Base-by-base conservation (phyloP, 2,888 invertebrate genomes). In the Netelia melanura region DNA sequence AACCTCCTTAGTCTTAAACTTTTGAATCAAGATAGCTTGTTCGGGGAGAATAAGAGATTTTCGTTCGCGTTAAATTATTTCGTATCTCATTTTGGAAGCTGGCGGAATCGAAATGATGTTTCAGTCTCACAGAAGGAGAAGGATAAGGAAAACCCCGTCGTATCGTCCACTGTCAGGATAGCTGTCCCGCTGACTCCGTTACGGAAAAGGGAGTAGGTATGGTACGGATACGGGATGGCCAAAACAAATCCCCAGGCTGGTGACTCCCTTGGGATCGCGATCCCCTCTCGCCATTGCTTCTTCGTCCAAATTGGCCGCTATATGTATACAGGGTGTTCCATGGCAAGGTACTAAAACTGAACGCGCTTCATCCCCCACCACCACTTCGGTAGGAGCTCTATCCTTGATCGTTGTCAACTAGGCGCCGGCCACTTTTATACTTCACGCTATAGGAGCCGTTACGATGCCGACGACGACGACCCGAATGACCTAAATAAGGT, bases 181-280 rank as follows among this genome's bases (percentile, higher is more conserved):
- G 14, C 67, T 81, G 72, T 77, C 62, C 82, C 65, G 78, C 82
- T 87, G 88, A 89, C 88, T 88, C 83, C 68, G 89, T 90, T 90
- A 89, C 85, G 78, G 71, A 87, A 90, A 89, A 87, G 85, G 88
- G 88, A 83, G 87, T 89, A 87, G 82, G 85, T 89, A 87, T 82
- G 85, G 83, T 76, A 84, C 71, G 84, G 83, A 86, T 84, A 85
- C 79, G 74, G 87, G 88, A 83, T 88, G 89, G 87, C 86, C 90
- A 89, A 91, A 91, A 91, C 91, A 91, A 91, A 91, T 91, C 90
- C 89, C 80, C 81, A 87, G 90, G 87, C 88, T 89, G 88, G 88
- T 88, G 87, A 87, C 87, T 89, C 92, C 89, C 91, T 54, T 65
- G 91, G 91, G 90, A 85, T 83, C 65, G 80, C 80, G 75, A 76